These are phyloP conservation scores for Polietes domitor DNA, from an alignment of 2,888 invertebrate species.

Conservation along the genomic window DNA sequence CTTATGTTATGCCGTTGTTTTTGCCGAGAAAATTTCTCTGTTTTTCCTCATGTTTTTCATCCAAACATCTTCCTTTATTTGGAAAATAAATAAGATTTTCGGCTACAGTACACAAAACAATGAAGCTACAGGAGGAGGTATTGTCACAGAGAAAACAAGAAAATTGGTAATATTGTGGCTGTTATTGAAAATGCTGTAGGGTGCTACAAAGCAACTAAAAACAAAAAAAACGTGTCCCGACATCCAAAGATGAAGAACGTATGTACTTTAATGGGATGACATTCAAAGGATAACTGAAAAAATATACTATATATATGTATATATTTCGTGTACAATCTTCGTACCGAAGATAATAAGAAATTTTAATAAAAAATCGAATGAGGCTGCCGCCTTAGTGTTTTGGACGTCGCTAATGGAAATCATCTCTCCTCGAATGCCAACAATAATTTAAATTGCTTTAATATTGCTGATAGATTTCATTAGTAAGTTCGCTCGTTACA, in stretches of 20 bases:
- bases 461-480: no score
- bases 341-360: neutral
- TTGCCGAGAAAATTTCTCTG: neutral
- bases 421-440: no score
- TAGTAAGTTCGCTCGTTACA: no score
- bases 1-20: neutral
- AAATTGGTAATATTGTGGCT: conserved; percentile 46
- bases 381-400: no score
- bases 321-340: neutral
- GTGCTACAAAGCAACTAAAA: conserved; percentile 11
- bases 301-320: neutral
- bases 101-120: neutral
- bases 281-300: conserved; percentile 18
- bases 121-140: neutral
- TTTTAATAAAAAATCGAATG: neutral
- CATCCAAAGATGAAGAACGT: neutral
- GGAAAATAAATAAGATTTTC: conserved; percentile 22
- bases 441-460: no score
- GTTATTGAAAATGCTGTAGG: conserved; percentile 57
- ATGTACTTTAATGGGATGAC: neutral
- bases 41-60: neutral
- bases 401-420: no score
- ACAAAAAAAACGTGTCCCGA: conserved; percentile 4
- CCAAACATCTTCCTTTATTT: conserved; percentile 2
- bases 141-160: conserved; percentile 17